Percentiles rank a stretch among this genome's conserved stretches.
Evolutionary conservation across 1,140 invertebrate species (phyloP).

Genomic region (Bombus sibiricus): DNA sequence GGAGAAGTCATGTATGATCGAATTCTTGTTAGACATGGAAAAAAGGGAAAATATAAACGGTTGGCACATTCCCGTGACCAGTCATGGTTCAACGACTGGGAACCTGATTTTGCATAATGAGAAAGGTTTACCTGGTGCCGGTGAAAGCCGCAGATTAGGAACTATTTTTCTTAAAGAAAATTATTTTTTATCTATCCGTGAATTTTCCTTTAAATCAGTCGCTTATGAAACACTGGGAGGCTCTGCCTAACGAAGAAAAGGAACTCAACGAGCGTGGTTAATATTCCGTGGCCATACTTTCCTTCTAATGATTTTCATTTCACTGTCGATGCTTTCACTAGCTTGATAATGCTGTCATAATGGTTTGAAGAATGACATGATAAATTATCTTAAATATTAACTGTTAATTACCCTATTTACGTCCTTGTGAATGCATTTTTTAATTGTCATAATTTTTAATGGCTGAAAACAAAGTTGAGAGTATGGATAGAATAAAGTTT

Average conservation of each 20-base stretch:
- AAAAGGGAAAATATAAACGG: neutral
- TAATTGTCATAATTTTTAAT: neutral
- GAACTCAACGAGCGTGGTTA: constrained; percentile 23
- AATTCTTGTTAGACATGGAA: neutral
- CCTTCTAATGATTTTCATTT: constrained; percentile 33
- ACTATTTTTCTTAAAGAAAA: neutral
- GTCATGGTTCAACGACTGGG: constrained; percentile 48
- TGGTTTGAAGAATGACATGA: neutral
- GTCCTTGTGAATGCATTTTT: neutral
- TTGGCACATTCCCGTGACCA: neutral
- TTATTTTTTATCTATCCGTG: neutral
- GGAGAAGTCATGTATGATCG: neutral
- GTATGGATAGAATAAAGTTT: neutral
- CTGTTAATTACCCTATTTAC: neutral
- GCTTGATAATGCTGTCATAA: constrained; percentile 12
- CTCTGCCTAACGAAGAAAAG: neutral
- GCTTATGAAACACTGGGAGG: neutral
- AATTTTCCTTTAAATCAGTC: neutral
- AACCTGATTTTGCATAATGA: constrained; percentile 47
- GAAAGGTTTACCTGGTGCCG: constrained; percentile 15
- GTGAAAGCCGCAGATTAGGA: constrained; percentile 44
- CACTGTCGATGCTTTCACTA: constrained; percentile 32
- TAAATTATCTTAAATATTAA: neutral
- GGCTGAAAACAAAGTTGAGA: too few relatives aligned
- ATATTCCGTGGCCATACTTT: constrained; percentile 30